These are phyloP conservation scores for Leptura quadrifasciata DNA, from an alignment of 2,888 invertebrate genomes.

Conservation along the genomic window DNA sequence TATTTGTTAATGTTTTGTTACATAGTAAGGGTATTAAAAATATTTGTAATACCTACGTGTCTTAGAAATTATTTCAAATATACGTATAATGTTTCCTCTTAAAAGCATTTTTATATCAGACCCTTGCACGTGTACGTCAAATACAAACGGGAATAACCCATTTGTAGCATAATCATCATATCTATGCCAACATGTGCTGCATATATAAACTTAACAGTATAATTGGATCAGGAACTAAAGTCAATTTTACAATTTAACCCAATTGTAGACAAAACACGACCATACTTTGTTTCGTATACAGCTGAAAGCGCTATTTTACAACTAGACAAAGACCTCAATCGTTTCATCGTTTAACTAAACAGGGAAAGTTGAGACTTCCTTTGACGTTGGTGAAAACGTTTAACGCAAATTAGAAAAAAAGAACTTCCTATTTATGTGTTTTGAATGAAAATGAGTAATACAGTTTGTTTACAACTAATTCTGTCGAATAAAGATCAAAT, in stretches of 20 bases:
- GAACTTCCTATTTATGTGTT: too few species aligned
- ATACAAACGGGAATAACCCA: conserved; percentile 8
- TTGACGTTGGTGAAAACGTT: background rate
- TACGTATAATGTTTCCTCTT: too few species aligned
- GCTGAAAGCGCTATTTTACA: conserved; percentile 3
- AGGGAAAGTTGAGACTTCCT: conserved; percentile 28
- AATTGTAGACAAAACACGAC: conserved; percentile 33
- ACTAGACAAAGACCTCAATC: background rate
- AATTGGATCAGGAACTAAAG: conserved; percentile 47
- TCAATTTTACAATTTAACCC: conserved; percentile 46
- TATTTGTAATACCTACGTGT: too few species aligned
- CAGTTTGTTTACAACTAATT: too few species aligned
- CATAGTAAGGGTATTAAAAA: too few species aligned
- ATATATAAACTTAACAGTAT: conserved; percentile 18
- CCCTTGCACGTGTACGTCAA: background rate
- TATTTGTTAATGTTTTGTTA: too few species aligned
- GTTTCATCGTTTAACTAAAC: conserved; percentile 25
- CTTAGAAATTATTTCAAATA: too few species aligned
- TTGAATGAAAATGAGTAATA: too few species aligned
- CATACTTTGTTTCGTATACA: conserved; percentile 1
- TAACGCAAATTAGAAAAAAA: background rate
- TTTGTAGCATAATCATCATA: background rate
- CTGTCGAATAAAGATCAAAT: too few species aligned
- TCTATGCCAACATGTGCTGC: conserved; percentile 24
- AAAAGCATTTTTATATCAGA: background rate